Percentiles rank a stretch among this genome's conserved stretches.
Evolutionary conservation across 2,797 vertebrate genomes (phyloP).

Genomic region (Carduelis carduelis): DNA sequence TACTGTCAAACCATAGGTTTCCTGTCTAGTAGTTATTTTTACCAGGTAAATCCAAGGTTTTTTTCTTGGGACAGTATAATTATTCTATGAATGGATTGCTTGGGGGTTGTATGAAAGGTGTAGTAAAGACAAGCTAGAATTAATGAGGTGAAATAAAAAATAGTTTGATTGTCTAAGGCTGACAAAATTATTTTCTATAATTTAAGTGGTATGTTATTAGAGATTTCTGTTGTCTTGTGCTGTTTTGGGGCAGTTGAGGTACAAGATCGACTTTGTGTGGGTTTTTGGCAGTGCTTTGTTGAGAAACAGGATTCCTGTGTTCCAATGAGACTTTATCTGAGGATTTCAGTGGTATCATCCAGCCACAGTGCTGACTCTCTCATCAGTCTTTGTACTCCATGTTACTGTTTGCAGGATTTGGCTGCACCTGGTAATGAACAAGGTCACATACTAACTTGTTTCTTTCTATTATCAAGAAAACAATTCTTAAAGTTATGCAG

Average conservation of each 20-base stretch:
- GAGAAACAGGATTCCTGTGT: not conserved
- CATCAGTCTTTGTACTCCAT: not conserved
- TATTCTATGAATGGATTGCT: not conserved
- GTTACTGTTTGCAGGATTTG: not conserved
- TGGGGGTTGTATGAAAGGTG: not conserved
- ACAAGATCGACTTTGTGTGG: not conserved
- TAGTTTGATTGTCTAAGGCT: not conserved
- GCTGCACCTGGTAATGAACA: not conserved
- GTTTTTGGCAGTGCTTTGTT: not conserved
- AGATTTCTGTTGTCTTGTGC: not conserved
- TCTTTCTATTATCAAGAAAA: not conserved
- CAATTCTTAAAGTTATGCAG: not conserved
- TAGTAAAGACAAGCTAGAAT: not conserved
- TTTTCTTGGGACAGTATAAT: not conserved
- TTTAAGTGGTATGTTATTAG: not conserved
- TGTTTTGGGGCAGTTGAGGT: not conserved
- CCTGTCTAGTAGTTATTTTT: not conserved
- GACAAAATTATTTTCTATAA: not conserved
- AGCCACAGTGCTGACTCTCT: not conserved
- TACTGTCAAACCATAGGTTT: not conserved
- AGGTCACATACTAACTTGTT: not conserved
- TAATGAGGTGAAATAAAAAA: not conserved
- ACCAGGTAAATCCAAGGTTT: not conserved
- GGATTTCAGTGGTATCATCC: not conserved
- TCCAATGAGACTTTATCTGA: not conserved